A percentile compares a stretch with the other conserved stretches of the same genome.
These are phyloP conservation scores for Calypte anna DNA, from an alignment of 2,113 vertebrate species.

Conservation along the genomic window DNA sequence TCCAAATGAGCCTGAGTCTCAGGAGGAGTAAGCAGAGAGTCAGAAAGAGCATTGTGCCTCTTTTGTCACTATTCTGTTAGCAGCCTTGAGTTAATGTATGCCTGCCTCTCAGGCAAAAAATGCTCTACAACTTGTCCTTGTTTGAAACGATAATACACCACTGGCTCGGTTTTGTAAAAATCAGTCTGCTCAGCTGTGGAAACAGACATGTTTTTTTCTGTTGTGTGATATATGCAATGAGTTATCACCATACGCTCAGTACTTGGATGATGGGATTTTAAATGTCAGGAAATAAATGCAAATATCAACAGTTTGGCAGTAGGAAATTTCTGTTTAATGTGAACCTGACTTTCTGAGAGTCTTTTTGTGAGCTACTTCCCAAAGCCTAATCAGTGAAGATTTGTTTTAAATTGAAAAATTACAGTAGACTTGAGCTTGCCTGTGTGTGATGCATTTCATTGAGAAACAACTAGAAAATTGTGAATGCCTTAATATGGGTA, in stretches of 20 bases:
- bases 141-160: conserved; percentile 41
- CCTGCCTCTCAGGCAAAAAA: conserved; percentile 45
- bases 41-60: conserved; percentile 44
- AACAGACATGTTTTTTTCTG: conserved; percentile 38
- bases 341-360: conserved; percentile 18
- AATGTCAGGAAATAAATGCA: conserved; percentile 72
- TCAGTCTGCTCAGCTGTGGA: conserved; percentile 62
- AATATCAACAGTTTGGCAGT: conserved; percentile 63
- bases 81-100: conserved; percentile 42
- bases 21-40: conserved; percentile 42
- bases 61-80: conserved; percentile 60
- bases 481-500: neutral
- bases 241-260: conserved; percentile 9
- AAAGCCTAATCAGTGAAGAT: neutral
- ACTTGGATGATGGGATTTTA: conserved; percentile 55
- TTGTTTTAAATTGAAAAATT: conserved; percentile 26
- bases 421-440: neutral
- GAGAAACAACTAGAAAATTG: neutral
- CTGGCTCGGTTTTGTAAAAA: conserved; percentile 56
- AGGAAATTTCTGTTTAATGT: conserved; percentile 16
- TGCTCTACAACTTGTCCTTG: conserved; percentile 15
- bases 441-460: neutral
- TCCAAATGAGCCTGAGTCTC: conserved; percentile 61
- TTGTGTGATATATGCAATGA: conserved; percentile 42
- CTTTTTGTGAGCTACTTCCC: conserved; percentile 11